Base-by-base conservation (phyloP, 2,797 vertebrate genomes). In the Pelochelys cantorii region DNA sequence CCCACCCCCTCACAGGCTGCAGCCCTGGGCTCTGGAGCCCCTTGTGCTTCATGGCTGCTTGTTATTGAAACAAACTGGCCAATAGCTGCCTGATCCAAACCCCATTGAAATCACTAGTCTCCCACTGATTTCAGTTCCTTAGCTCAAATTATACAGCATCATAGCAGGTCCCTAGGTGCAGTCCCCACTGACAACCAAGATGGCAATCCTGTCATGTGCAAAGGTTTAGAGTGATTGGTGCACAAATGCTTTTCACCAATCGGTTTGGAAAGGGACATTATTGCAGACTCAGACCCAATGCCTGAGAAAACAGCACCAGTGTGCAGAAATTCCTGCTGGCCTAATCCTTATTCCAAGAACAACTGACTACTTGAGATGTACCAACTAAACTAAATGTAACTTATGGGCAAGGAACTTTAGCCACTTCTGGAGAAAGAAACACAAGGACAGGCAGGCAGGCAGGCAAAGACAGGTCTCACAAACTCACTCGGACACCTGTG, bases 401-500 rank as follows among this genome's bases (percentile, higher is more conserved):
- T 74, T 10, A n/a, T 23, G 0, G 0, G 34, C 8, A 9, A 54
- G 59, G 1, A 59, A n/a, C 79, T 22, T 56, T 22, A 17, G 23
- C 0, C 48, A 10, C 11, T 27, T 1, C 59, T 8, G 1, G 25
- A 60, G 86, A 17, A 1, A 14, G 29, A 53, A 54, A 42, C 59
- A 87, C 12, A 54, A 0, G 0, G 90, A 7, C 2, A 27, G 42
- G 57, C 60, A 3, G 1, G 5, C 0, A 6, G 1, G 5, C 0
- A 6, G 80, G 13, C 13, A 62, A 62, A 80, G 57, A 31, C 0
- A 82, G 84, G 84, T 75, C 89, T 84, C 59, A 74, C 92, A 90
- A 85, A 98, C 99, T 99, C 97, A 99, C 99, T 98, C 98, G 98
- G 97, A 99, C 91, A 22, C 99, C 99, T 62, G 97, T 97, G 93